These are phyloP conservation scores for Catagonus wagneri DNA, from an alignment of 2,113 vertebrate genomes.

Conservation along the genomic window DNA sequence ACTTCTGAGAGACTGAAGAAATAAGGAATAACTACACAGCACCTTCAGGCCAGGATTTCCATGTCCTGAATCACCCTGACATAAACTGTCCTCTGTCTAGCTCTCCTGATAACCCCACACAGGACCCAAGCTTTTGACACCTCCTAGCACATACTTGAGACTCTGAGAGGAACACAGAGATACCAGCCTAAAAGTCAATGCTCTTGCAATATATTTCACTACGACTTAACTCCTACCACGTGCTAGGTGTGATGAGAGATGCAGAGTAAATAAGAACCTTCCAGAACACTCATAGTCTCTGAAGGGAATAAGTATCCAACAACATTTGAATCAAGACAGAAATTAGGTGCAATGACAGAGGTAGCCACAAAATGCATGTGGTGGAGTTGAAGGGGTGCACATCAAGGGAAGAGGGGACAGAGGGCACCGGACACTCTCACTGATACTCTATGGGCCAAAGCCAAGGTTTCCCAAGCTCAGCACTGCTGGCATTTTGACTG, in stretches of 20 bases:
- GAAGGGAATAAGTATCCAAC: not conserved
- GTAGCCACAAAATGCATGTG: not conserved
- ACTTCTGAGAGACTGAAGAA: not conserved
- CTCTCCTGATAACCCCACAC: not conserved
- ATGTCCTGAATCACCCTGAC: not conserved
- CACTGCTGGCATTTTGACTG: not conserved
- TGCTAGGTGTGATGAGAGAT: not conserved
- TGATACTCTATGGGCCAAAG: not conserved
- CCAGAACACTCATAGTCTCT: not conserved
- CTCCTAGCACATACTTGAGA: not conserved
- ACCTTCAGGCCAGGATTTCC: not conserved
- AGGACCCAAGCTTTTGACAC: not conserved
- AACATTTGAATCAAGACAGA: not conserved
- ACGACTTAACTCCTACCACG: not conserved
- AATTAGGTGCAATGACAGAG: not conserved
- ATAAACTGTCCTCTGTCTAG: not conserved
- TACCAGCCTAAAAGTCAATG: no score
- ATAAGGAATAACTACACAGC: not conserved
- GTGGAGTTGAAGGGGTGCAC: not conserved
- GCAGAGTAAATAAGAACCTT: not conserved
- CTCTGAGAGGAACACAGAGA: not conserved
- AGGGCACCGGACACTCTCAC: accelerated
- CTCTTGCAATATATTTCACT: not conserved
- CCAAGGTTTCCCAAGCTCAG: not conserved
- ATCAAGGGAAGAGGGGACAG: no score